These are phyloP conservation scores for Saxidomus purpurata DNA, from an alignment of 1,140 invertebrate genomes.

Conservation along the genomic window DNA sequence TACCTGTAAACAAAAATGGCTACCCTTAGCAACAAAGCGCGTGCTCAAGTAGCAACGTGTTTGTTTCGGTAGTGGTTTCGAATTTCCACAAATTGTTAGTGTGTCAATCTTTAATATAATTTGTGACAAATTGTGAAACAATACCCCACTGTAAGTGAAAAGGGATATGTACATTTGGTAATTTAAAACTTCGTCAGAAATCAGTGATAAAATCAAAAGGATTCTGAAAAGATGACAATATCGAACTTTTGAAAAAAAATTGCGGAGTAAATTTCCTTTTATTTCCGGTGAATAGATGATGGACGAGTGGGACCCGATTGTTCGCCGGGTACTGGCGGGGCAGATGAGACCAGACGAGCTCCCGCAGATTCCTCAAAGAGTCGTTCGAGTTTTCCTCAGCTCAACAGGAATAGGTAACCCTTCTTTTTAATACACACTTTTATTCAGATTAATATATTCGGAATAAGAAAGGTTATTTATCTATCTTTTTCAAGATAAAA, in stretches of 20 bases:
- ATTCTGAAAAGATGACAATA: not conserved
- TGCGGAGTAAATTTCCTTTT: not conserved
- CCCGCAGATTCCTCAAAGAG: conserved; percentile 70
- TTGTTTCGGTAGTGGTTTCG: conserved; percentile 48
- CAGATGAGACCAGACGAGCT: conserved; percentile 71
- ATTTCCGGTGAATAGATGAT: not conserved
- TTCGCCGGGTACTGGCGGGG: conserved; percentile 70
- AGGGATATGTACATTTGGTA: not conserved
- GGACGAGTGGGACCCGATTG: conserved; percentile 43
- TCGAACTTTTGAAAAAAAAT: not conserved
- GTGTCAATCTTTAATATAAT: conserved; percentile 8
- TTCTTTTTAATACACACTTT: not conserved
- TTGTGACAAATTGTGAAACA: conserved; percentile 40
- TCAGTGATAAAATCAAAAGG: not conserved
- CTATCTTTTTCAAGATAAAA: no score
- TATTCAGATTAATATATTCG: not conserved
- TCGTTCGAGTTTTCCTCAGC: conserved; percentile 75
- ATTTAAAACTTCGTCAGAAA: not conserved
- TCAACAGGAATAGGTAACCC: conserved; percentile 74
- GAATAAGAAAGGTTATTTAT: no score
- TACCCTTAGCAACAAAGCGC: conserved; percentile 54
- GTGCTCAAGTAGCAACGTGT: conserved; percentile 41
- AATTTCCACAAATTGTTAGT: conserved; percentile 30
- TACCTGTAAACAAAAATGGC: conserved; percentile 53
- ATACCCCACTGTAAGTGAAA: not conserved